Conservation (phyloP, 2,797 vertebrate genomes). For the Thalassophryne amazonica region DNA sequence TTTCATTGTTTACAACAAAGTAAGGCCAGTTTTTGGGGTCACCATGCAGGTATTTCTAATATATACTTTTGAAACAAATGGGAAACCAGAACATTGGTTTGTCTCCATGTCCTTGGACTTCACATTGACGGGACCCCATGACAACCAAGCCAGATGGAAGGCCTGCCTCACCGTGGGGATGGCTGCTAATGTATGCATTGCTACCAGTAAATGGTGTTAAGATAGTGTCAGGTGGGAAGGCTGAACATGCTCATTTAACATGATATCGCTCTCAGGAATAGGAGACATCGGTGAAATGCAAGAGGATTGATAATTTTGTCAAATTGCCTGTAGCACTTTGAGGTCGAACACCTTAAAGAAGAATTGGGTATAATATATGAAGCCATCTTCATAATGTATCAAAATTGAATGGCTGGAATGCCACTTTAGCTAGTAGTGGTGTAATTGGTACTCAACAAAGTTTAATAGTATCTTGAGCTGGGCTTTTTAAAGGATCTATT, state of each 20-base stretch:
- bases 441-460: constrained; percentile 83
- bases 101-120: neutral
- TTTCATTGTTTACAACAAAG: too few relatives aligned
- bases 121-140: neutral
- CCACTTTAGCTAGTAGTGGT: constrained; percentile 64
- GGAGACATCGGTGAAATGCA: constrained; percentile 49
- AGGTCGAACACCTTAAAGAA: constrained; percentile 54
- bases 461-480: constrained; percentile 85
- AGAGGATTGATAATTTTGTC: constrained; percentile 57
- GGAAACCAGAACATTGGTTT: too few relatives aligned
- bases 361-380: constrained; percentile 52
- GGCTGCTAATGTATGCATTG: constrained; percentile 19
- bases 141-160: neutral
- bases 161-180: neutral
- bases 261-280: constrained; percentile 28
- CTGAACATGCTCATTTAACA: constrained; percentile 33
- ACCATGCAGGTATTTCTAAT: too few relatives aligned
- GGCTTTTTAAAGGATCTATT: constrained; percentile 84
- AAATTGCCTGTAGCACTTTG: constrained; percentile 69
- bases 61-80: too few relatives aligned
- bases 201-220: constrained; percentile 36
- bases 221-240: constrained; percentile 33
- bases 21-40: too few relatives aligned
- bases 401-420: constrained; percentile 64
- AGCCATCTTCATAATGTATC: constrained; percentile 66